Percentiles rank a stretch among this genome's conserved stretches.
These are phyloP conservation scores for Lagopus muta DNA, from an alignment of 2,113 vertebrate genomes.

Conservation along the genomic window DNA sequence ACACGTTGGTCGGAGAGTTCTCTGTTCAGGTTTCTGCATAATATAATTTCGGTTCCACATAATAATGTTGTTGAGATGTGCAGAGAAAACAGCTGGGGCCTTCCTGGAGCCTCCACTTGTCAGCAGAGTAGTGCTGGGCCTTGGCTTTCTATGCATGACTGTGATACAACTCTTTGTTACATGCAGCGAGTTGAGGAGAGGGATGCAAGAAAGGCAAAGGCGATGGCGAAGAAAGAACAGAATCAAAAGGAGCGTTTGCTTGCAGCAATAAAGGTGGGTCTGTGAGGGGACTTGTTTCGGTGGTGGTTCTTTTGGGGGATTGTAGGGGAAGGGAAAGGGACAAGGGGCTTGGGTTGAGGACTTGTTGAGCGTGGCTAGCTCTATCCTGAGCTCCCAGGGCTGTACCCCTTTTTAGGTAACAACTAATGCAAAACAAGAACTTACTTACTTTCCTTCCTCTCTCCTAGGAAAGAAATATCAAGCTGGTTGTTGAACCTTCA, in stretches of 20 bases:
- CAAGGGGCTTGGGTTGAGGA: background rate
- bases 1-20: background rate
- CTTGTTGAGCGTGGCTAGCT: background rate
- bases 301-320: background rate
- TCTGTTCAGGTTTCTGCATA: rapidly evolving
- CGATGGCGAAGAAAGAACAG: constrained; percentile 82
- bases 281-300: background rate
- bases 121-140: background rate
- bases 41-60: rapidly evolving
- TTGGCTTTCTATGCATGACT: background rate
- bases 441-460: background rate
- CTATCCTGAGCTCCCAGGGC: background rate
- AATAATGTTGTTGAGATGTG: background rate
- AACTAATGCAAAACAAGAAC: background rate
- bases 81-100: background rate
- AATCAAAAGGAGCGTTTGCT: constrained; percentile 80
- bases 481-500: constrained; percentile 60
- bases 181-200: constrained; percentile 84
- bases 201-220: constrained; percentile 87
- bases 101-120: rapidly evolving
- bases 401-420: background rate
- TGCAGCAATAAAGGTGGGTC: constrained; percentile 85
- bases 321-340: too few species aligned
- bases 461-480: constrained; percentile 86
- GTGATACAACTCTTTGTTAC: background rate